phyloP scores from a whole-genome alignment of 1,140 invertebrate genomes.

The Platyura marginata region DNA sequence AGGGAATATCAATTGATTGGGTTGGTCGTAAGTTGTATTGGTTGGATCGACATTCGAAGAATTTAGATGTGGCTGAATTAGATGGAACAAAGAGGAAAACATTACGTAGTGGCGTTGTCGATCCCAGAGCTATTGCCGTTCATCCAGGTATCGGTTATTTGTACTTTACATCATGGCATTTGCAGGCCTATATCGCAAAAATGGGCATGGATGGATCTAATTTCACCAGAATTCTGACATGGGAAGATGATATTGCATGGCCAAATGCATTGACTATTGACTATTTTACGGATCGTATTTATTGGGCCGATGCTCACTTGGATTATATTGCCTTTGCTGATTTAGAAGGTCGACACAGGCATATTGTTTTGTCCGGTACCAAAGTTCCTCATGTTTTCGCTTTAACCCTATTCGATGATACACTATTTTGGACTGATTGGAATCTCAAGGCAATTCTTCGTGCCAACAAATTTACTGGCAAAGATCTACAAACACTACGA shows the following conservation, averaged over 20 bases:
- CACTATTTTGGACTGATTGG: constrained; percentile 97
- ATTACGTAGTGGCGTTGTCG: constrained; percentile 66
- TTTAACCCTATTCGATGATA: constrained; percentile 82
- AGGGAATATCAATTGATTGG: constrained; percentile 97
- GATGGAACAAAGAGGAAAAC: constrained; percentile 85
- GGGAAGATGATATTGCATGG: constrained; percentile 92
- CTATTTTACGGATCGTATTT: constrained; percentile 85
- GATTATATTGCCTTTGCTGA: constrained; percentile 93
- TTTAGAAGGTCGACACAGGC: constrained; percentile 70
- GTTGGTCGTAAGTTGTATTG: constrained; percentile 91
- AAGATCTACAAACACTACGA: constrained; percentile 52
- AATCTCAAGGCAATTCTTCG: constrained; percentile 75
- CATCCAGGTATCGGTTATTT: constrained; percentile 89
- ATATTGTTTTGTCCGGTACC: constrained; percentile 59
- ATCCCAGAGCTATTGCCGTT: constrained; percentile 84
- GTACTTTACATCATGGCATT: constrained; percentile 92
- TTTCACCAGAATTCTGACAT: constrained; percentile 72
- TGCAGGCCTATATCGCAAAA: constrained; percentile 93
- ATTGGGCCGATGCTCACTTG: constrained; percentile 96
- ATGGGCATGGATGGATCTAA: constrained; percentile 94
- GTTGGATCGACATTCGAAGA: constrained; percentile 90
- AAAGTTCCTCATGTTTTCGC: constrained; percentile 89
- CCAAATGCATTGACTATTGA: constrained; percentile 95
- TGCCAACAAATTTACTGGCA: constrained; percentile 77
- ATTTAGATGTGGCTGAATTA: constrained; percentile 79